Conservation (phyloP, 1,140 invertebrate species). For the Zaprionus africanus region DNA sequence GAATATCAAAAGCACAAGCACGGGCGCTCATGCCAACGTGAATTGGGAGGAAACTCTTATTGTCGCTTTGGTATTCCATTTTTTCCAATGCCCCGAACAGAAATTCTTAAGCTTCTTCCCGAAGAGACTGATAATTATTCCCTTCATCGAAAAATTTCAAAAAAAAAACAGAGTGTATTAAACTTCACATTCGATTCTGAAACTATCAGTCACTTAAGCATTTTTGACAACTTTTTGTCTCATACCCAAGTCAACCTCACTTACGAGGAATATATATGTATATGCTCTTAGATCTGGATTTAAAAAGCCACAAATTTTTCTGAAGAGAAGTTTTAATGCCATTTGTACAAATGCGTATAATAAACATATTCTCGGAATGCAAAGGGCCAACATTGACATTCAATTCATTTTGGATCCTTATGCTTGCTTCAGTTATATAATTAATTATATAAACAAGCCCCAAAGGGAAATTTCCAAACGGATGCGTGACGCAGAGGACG, state of each 20-base stretch:
- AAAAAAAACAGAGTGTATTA: background rate
- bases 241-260: background rate
- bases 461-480: no score
- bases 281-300: background rate
- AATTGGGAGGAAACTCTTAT: no score
- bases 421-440: no score
- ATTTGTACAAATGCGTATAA: no score
- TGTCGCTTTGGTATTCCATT: no score
- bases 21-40: background rate
- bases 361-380: no score
- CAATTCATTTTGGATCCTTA: background rate
- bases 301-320: background rate
- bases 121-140: background rate
- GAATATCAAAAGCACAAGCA: constrained; percentile 12
- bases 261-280: background rate
- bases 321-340: no score
- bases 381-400: background rate
- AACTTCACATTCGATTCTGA: background rate
- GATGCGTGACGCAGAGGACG: no score
- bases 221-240: background rate
- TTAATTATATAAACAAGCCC: no score
- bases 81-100: no score
- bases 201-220: background rate
- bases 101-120: no score
- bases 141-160: background rate